These are phyloP conservation scores for Rhinella marina DNA, from an alignment of 2,797 vertebrate species.

Conservation along the genomic window DNA sequence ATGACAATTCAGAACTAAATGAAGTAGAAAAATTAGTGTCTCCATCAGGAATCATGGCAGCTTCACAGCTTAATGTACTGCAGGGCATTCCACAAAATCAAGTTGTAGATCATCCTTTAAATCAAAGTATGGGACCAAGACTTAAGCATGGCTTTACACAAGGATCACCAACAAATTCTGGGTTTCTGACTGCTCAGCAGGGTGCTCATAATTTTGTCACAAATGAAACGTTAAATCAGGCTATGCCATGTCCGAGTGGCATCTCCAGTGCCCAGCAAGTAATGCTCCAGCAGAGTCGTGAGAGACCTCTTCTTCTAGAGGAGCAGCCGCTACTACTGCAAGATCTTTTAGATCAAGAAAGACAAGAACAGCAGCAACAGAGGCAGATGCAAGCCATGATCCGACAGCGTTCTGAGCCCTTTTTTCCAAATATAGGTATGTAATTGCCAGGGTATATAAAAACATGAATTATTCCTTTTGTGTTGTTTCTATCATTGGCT, in stretches of 20 bases:
- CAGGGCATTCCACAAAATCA: conserved; percentile 74
- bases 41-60: conserved; percentile 76
- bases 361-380: conserved; percentile 97
- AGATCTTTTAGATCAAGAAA: conserved; percentile 96
- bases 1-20: conserved; percentile 81
- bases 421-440: conserved; percentile 97
- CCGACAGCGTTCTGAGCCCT: conserved; percentile 92
- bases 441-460: background rate
- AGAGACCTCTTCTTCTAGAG: conserved; percentile 91
- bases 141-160: conserved; percentile 77
- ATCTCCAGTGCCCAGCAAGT: conserved; percentile 80
- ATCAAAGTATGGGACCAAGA: conserved; percentile 73
- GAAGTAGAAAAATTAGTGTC: conserved; percentile 78
- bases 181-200: conserved; percentile 75
- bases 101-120: conserved; percentile 73
- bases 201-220: conserved; percentile 77
- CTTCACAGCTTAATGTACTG: conserved; percentile 76
- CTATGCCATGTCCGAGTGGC: conserved; percentile 71
- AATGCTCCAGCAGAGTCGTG: conserved; percentile 80
- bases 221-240: conserved; percentile 76
- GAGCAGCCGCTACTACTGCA: conserved; percentile 96
- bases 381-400: conserved; percentile 99
- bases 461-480: background rate
- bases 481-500: background rate
- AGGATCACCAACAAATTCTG: conserved; percentile 72